Percentiles rank a stretch among this genome's conserved stretches.
These are phyloP conservation scores for Plectrocnemia conspersa DNA, from an alignment of 1,140 invertebrate species.

Conservation along the genomic window DNA sequence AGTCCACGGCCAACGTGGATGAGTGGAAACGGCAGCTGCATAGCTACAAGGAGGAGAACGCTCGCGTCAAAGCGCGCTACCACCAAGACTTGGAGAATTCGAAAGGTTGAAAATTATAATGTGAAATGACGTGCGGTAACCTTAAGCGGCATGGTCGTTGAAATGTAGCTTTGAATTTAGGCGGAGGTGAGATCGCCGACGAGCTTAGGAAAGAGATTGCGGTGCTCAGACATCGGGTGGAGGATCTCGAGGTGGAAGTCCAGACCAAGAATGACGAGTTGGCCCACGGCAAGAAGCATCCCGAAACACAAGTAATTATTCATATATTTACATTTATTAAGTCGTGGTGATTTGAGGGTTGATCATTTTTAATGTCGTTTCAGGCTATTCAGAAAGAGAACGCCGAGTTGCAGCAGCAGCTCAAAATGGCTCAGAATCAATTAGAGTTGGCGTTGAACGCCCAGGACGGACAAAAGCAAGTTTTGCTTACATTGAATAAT, in stretches of 20 bases:
- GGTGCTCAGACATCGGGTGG: slow-evolving; percentile 66
- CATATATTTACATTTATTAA: slow-evolving; percentile 2
- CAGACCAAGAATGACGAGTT: slow-evolving; percentile 76
- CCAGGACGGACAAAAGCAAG: slow-evolving; percentile 78
- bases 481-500: slow-evolving; percentile 78
- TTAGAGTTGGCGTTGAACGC: slow-evolving; percentile 74
- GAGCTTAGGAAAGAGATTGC: slow-evolving; percentile 55
- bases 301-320: slow-evolving; percentile 35
- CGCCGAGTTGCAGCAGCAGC: slow-evolving; percentile 63
- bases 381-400: slow-evolving; percentile 39
- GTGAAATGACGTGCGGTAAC: no score
- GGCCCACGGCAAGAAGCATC: slow-evolving; percentile 49
- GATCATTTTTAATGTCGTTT: slow-evolving; percentile 1
- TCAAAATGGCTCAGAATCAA: slow-evolving; percentile 75
- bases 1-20: slow-evolving; percentile 95
- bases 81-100: slow-evolving; percentile 32
- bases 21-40: slow-evolving; percentile 97
- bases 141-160: no score
- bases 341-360: background rate
- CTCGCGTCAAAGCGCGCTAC: slow-evolving; percentile 65
- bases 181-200: slow-evolving; percentile 46
- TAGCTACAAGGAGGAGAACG: slow-evolving; percentile 93
- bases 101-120: no score
- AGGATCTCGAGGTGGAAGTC: slow-evolving; percentile 69
- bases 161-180: slow-evolving; percentile 34